Evolutionary conservation across 64 coral and sea anemone genomes (phyloP), one percentile per base, ranked within the genome.

Genomic region (Cladopsammia gracilis): DNA sequence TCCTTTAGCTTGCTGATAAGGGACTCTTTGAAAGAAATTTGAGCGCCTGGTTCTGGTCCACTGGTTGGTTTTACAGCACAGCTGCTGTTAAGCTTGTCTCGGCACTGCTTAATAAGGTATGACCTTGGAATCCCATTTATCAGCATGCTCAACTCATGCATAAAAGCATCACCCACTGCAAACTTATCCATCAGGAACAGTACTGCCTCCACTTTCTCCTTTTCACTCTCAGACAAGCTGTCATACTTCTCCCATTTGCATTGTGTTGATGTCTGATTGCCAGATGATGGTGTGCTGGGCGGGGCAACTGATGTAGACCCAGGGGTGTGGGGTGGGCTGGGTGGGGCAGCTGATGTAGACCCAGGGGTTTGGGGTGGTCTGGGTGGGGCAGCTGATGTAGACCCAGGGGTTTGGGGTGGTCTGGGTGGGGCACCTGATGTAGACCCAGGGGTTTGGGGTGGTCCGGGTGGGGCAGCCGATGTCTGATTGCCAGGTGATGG

Each of bases 131-230:
- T 62, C 18, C 44, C 24, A 77, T 81, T 53, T 58, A 7, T 82
- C 26, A 34, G 7, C 64, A 91, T 72, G 48, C 47, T 77, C 50
- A 91, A 50, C 46, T 91, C 89, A 82, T 91, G 89, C 20, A 77
- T 46, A 83, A 91, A 90, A 3, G 46, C 13, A 51, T 80, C 89
- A 10, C 77, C 89, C 23, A 91, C 89, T 47, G 62, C 77, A 91
- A 91, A 92, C 75, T 84, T 92, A 83, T 92, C 90, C 25, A 92
- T 59, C 34, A 92, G 90, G 48, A 84, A 92, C 23, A 92, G 62
- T 18, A 92, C 62, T 71, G 74, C 16, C 83, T 85, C 90, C 45
- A 92, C 75, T 58, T 46, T 92, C 25, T 72, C 15, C 43, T 76
- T 92, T 71, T 92, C 90, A 80, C 74, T 56, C 2, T 90, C 75